Base-by-base conservation (phyloP, 2,888 invertebrate species). In the Timema cristinae region DNA sequence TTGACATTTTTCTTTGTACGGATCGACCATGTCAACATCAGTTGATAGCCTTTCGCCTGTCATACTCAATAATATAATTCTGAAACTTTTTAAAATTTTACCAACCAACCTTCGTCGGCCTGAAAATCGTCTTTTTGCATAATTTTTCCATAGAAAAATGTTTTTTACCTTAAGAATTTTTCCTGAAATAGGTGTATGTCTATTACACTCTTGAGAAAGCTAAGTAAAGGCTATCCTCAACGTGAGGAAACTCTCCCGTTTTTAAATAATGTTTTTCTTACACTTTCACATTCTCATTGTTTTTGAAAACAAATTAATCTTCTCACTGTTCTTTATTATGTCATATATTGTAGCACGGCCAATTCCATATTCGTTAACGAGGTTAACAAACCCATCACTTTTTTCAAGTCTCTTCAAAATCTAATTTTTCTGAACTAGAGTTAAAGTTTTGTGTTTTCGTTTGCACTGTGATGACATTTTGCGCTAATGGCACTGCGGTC, bases 1-100 rank as follows among this genome's bases (percentile, higher is more conserved):
- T 69, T 70, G 11, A 70, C 72, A 68, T 49, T 13, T 59, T 67
- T 67, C 48, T 73, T 72, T 73, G 68, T 54, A 72, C 11, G 52
- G 66, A 51, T 71, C 50, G 15, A 51, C 71, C 0, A 32, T 56
- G 13, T 66, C 63, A 54, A 52, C 52, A 68, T 74, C 67, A 66
- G 59, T 66, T 50, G 72, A 74, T 50, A 68, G 50, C 50, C 50
- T 67, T 71, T 74, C 56, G 16, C 72, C 71, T 16, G 16, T 48
- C 13, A 74, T 54, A 52, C 61, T 63, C 49, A 67, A 52, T 61
- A 59, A 15, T n/a, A 5, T 1, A 13, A 67, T 49, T 50, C 50
- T 16, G 2, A 67, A 67, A 67, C 16, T 7, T 67, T 15, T 67
- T 50, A 4, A 15, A 51, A 50, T 50, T 50, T n/a, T 15, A 50